Conservation (phyloP, 1,140 invertebrate species). For the Danaus melanippus region DNA sequence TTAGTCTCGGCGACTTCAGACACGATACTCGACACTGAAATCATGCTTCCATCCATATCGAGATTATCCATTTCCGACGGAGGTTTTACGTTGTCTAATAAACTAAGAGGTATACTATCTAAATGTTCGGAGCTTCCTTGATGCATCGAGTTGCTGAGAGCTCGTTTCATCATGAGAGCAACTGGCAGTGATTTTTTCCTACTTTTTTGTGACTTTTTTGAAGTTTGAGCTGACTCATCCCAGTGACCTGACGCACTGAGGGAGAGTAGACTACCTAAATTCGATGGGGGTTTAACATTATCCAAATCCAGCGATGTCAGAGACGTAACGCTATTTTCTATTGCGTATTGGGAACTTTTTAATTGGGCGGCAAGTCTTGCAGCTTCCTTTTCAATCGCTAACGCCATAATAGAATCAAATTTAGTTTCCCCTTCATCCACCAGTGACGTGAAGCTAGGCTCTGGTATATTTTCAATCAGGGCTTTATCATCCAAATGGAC, state of each 20-base stretch:
- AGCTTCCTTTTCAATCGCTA: constrained; percentile 80
- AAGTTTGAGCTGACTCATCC: constrained; percentile 46
- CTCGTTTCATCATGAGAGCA: constrained; percentile 78
- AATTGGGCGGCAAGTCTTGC: constrained; percentile 78
- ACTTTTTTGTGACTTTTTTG: constrained; percentile 55
- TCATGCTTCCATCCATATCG: constrained; percentile 86
- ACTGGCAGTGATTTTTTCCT: constrained; percentile 80
- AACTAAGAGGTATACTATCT: constrained; percentile 67
- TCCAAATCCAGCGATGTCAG: constrained; percentile 78
- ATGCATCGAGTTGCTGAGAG: constrained; percentile 74
- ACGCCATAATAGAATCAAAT: constrained; percentile 51
- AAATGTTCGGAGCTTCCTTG: constrained; percentile 77
- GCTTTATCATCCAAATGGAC: constrained; percentile 27
- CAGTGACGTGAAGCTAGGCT: constrained; percentile 45
- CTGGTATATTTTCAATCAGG: constrained; percentile 40
- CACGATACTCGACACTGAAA: constrained; percentile 87
- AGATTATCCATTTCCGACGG: constrained; percentile 86
- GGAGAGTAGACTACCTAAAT: constrained; percentile 78
- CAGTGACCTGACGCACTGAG: constrained; percentile 73
- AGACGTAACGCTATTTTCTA: constrained; percentile 74
- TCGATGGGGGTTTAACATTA: constrained; percentile 83
- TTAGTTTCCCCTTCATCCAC: constrained; percentile 47
- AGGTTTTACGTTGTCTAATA: constrained; percentile 86
- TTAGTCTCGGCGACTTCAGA: constrained; percentile 79
- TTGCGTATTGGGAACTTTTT: constrained; percentile 57